Conservation (phyloP, 64 coral and sea anemone genomes). For the Dendronephthya gigantea region DNA sequence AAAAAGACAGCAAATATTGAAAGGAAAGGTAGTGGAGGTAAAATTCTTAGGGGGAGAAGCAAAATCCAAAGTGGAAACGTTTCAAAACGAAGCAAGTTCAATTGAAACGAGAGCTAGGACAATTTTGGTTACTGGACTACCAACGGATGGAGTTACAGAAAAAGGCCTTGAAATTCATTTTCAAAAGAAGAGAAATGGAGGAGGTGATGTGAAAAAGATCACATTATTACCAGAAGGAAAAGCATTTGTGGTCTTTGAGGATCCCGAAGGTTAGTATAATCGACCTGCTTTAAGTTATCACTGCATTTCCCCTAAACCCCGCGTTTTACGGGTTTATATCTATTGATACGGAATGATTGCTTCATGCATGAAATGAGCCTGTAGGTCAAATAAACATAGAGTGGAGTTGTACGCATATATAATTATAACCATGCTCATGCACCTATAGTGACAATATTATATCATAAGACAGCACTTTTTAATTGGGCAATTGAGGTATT, state of each 20-base stretch:
- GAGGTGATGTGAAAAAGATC: background rate
- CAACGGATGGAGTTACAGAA: background rate
- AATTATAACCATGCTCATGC: too few relatives aligned
- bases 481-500: too few relatives aligned
- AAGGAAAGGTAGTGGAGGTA: background rate
- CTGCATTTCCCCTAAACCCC: too few relatives aligned
- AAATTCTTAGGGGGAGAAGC: background rate
- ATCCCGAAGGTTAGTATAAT: background rate
- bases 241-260: background rate
- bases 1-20: background rate
- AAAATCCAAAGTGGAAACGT: background rate
- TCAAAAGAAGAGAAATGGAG: background rate
- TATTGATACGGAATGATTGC: too few relatives aligned
- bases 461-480: too few relatives aligned
- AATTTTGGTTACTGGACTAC: background rate
- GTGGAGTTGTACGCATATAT: too few relatives aligned
- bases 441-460: too few relatives aligned
- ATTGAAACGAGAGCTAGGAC: background rate
- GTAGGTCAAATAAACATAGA: too few relatives aligned
- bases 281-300: too few relatives aligned
- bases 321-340: too few relatives aligned
- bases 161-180: background rate
- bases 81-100: background rate
- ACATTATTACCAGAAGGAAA: background rate
- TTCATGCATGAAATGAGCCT: too few relatives aligned